These are phyloP conservation scores for Zygogramma bicolorata DNA, from an alignment of 2,888 invertebrate species.

Conservation along the genomic window DNA sequence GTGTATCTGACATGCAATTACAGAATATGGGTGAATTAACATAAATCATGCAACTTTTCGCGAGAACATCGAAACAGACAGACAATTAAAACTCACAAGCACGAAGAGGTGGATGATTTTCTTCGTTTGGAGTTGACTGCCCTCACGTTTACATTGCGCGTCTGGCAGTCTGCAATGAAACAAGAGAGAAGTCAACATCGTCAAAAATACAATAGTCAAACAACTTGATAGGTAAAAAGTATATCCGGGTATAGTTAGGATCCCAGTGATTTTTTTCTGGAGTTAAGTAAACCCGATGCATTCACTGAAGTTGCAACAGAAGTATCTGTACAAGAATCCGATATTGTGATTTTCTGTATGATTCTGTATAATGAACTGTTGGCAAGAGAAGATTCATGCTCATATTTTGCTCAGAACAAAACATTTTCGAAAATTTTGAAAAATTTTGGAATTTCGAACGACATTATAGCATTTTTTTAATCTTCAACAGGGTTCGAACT, in stretches of 20 bases:
- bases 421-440: no score
- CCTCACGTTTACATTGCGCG: slow-evolving; percentile 81
- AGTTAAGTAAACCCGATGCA: background rate
- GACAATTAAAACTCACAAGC: slow-evolving; percentile 74
- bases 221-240: slow-evolving; percentile 4
- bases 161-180: slow-evolving; percentile 83
- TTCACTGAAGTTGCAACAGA: no score
- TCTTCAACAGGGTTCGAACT: no score
- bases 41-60: slow-evolving; percentile 48
- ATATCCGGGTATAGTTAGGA: background rate
- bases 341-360: no score
- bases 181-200: slow-evolving; percentile 71
- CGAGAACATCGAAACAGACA: slow-evolving; percentile 62
- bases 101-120: slow-evolving; percentile 74
- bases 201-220: slow-evolving; percentile 26
- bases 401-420: no score
- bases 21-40: slow-evolving; percentile 21
- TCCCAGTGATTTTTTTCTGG: background rate
- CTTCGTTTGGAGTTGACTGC: slow-evolving; percentile 78
- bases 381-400: no score
- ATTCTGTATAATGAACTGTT: no score
- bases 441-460: no score
- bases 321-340: no score
- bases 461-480: no score
- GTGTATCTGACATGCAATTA: slow-evolving; percentile 34